phyloP scores from a whole-genome alignment of 2,797 vertebrate genomes.

The Peromyscus nudipes region DNA sequence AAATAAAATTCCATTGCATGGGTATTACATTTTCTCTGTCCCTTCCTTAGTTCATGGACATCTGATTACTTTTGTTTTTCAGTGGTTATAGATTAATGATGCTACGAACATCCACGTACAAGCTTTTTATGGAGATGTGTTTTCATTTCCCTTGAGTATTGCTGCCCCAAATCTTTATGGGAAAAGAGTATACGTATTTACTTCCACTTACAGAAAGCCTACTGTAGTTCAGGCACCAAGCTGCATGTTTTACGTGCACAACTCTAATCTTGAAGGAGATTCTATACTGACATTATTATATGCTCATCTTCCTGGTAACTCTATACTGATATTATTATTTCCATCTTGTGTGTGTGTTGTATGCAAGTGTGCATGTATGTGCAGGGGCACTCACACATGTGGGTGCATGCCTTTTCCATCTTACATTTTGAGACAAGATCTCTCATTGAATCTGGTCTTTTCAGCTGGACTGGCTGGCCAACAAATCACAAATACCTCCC shows the following conservation, averaged over 20 bases:
- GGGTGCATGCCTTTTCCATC: neutral
- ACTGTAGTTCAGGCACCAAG: neutral
- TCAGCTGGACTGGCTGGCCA: neutral
- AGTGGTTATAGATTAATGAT: neutral
- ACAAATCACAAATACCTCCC: neutral
- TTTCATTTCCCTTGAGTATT: conserved; percentile 7
- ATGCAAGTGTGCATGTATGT: neutral
- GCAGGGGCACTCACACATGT: neutral
- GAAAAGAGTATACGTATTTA: neutral
- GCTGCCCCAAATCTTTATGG: neutral
- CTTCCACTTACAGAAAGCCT: neutral
- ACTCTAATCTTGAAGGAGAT: neutral
- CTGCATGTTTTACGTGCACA: neutral
- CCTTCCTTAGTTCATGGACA: neutral
- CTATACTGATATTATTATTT: neutral
- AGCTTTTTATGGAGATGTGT: neutral
- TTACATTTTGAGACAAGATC: neutral
- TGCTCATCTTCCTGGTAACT: neutral
- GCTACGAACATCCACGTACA: neutral
- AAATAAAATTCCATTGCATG: neutral
- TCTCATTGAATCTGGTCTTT: neutral
- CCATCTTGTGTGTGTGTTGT: neutral
- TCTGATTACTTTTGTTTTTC: neutral
- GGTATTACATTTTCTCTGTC: neutral
- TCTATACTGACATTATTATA: neutral